A percentile compares a stretch with the other conserved stretches of the same genome.
Conservation (phyloP, 2,797 vertebrate genomes). For the Dendrocincla fuliginosa region DNA sequence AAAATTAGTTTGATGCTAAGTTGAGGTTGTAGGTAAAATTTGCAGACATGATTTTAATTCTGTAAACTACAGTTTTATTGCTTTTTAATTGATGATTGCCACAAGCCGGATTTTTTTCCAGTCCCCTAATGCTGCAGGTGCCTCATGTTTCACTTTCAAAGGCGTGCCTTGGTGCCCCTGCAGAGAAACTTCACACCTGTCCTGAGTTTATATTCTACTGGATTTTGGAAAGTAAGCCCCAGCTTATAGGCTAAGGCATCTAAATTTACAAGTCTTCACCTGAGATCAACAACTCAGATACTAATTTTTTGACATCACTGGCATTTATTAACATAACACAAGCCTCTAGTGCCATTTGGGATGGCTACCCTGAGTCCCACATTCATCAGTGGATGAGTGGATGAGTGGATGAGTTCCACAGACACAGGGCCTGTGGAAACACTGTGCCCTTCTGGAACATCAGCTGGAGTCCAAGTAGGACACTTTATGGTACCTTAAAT, state of each 20-base stretch:
- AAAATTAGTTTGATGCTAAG: neutral
- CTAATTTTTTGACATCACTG: neutral
- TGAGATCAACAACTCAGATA: neutral
- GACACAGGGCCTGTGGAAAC: neutral
- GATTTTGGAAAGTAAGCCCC: neutral
- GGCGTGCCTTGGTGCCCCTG: fast-evolving
- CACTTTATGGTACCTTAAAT: neutral
- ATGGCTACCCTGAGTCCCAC: neutral
- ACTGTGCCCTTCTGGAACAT: neutral
- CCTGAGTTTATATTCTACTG: neutral
- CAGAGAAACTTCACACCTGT: neutral
- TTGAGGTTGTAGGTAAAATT: neutral
- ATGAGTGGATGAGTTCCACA: too few relatives aligned
- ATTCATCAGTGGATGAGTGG: neutral
- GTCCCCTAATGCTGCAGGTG: neutral
- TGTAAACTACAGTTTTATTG: neutral
- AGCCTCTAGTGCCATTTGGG: neutral
- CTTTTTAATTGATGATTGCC: neutral
- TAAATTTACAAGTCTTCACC: neutral
- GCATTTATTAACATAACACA: neutral
- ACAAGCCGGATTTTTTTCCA: neutral
- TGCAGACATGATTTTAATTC: neutral
- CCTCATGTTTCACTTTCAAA: neutral
- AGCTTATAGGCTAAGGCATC: neutral
- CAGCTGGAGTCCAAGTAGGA: neutral